Conservation (phyloP, 2,797 vertebrate genomes). For the Pempheris klunzingeri region DNA sequence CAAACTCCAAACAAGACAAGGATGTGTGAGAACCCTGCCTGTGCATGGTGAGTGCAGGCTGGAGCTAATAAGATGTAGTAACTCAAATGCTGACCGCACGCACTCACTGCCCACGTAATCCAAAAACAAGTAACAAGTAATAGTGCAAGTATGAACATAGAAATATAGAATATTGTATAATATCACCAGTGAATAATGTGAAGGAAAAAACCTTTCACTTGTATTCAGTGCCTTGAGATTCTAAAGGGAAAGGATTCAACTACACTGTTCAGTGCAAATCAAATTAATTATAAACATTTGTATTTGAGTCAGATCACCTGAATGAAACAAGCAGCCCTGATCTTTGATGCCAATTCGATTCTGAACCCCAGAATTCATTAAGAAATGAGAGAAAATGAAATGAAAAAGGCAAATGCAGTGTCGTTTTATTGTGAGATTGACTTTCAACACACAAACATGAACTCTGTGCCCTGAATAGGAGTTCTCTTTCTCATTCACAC, state of each 20-base stretch:
- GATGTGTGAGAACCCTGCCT: not conserved
- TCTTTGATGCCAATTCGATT: constrained; percentile 1
- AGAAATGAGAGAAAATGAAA: not conserved
- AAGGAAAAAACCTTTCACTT: not conserved
- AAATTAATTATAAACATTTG: not conserved
- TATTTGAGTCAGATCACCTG: not conserved
- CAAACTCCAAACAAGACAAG: too few relatives aligned
- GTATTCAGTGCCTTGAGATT: not conserved
- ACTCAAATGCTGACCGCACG: not conserved
- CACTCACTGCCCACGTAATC: not conserved
- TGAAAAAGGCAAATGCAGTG: not conserved
- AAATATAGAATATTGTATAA: not conserved
- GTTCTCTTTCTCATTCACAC: not conserved
- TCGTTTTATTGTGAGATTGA: not conserved
- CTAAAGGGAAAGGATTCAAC: not conserved
- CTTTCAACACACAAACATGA: not conserved
- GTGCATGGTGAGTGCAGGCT: not conserved
- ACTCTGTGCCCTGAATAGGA: not conserved
- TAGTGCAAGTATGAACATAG: not conserved
- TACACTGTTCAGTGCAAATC: not conserved
- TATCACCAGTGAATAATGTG: not conserved
- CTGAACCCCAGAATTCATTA: not conserved
- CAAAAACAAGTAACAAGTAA: not conserved
- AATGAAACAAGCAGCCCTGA: not conserved
- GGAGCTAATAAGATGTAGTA: not conserved